A percentile compares a stretch with the other conserved stretches of the same genome.
Evolutionary conservation across 2,888 invertebrate genomes (phyloP).

Genomic region (Caenorhabditis angaria): DNA sequence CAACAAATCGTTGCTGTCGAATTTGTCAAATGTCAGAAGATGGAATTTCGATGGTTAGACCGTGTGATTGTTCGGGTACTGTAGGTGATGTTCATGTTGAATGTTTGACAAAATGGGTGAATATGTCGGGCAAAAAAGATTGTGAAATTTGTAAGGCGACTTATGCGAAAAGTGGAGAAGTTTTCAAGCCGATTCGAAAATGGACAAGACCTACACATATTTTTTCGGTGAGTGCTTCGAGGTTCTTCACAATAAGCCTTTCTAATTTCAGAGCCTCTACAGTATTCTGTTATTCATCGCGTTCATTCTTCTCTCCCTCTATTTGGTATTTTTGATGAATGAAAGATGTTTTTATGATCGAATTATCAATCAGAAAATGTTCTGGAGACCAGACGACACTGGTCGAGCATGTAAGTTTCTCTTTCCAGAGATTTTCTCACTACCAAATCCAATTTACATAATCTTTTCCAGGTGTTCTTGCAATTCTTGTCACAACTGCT

Average conservation of each 20-base stretch:
- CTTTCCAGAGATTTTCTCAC: background rate
- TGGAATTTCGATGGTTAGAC: slow-evolving; percentile 60
- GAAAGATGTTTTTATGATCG: slow-evolving; percentile 29
- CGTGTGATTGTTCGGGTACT: slow-evolving; percentile 65
- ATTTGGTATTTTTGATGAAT: slow-evolving; percentile 24
- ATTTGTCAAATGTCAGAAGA: slow-evolving; percentile 63
- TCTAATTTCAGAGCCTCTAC: background rate
- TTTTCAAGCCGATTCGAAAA: slow-evolving; percentile 48
- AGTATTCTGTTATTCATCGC: slow-evolving; percentile 17
- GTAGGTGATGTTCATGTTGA: slow-evolving; percentile 62
- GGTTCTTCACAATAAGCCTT: slow-evolving; percentile 25
- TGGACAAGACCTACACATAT: slow-evolving; percentile 53
- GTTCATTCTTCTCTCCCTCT: slow-evolving; percentile 20
- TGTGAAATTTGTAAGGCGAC: slow-evolving; percentile 64
- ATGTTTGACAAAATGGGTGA: slow-evolving; percentile 64
- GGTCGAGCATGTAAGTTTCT: slow-evolving; percentile 39
- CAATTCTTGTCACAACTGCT: slow-evolving; percentile 10
- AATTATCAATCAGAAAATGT: slow-evolving; percentile 9
- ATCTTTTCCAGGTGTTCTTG: slow-evolving; percentile 21
- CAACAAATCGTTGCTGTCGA: slow-evolving; percentile 55
- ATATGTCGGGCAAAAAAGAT: slow-evolving; percentile 49
- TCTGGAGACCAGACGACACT: slow-evolving; percentile 37
- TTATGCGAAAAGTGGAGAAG: slow-evolving; percentile 53
- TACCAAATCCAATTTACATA: background rate
- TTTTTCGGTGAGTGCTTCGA: slow-evolving; percentile 27